These are phyloP conservation scores for Synergus gifuensis DNA, from an alignment of 2,888 invertebrate species.

Conservation along the genomic window DNA sequence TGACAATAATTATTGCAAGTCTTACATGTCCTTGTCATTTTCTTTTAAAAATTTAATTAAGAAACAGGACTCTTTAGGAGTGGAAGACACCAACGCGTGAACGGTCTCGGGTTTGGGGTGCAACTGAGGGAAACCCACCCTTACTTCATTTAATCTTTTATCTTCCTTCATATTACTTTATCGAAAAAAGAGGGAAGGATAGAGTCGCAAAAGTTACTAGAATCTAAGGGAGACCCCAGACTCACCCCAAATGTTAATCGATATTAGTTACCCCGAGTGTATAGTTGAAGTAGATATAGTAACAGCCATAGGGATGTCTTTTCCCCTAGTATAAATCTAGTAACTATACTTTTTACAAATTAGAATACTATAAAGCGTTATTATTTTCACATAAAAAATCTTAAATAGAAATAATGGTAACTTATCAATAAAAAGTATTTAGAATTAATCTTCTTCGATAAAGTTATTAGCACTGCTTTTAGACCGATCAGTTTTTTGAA, in stretches of 20 bases:
- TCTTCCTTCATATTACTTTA: neutral
- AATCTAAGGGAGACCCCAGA: neutral
- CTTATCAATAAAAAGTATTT: too few species aligned
- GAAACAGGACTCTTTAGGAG: neutral
- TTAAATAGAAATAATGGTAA: too few species aligned
- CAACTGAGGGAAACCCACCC: neutral
- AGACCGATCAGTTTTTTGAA: too few species aligned
- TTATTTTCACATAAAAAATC: too few species aligned
- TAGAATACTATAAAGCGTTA: too few species aligned
- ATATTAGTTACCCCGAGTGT: neutral
- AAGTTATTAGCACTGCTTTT: too few species aligned
- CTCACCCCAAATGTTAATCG: constrained; percentile 14
- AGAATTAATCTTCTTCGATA: too few species aligned
- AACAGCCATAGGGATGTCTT: neutral
- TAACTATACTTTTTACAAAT: too few species aligned
- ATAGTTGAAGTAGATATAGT: neutral
- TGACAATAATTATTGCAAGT: neutral
- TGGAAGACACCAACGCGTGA: constrained; percentile 7
- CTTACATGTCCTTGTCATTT: neutral
- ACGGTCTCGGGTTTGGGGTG: neutral
- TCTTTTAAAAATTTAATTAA: neutral
- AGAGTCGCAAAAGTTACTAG: constrained; percentile 28
- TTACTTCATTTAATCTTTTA: neutral
- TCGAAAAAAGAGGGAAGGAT: constrained; percentile 9
- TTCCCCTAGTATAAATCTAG: neutral